These are phyloP conservation scores for Bombyx huttoni DNA, from an alignment of 2,888 invertebrate species.

Conservation along the genomic window DNA sequence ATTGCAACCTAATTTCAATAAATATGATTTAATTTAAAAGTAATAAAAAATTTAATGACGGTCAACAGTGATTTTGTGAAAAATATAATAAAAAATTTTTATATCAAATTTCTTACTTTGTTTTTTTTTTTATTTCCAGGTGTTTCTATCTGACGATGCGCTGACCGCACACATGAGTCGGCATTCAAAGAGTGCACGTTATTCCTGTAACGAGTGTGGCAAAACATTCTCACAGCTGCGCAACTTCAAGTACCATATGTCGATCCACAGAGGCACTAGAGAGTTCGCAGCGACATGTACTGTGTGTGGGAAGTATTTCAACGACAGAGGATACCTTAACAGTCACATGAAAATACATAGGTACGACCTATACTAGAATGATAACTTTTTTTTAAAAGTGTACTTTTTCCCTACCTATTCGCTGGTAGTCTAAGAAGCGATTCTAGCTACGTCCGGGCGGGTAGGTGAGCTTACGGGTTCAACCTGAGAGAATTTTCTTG, in stretches of 20 bases:
- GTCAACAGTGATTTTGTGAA: no score
- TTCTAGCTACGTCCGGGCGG: no score
- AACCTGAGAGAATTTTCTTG: no score
- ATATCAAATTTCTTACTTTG: no score
- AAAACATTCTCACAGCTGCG: slow-evolving; percentile 87
- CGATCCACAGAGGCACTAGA: slow-evolving; percentile 85
- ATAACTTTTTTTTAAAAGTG: no score
- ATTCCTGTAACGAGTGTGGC: slow-evolving; percentile 80
- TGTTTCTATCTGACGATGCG: slow-evolving; percentile 28
- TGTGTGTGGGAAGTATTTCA: slow-evolving; percentile 85
- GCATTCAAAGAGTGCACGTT: slow-evolving; percentile 59
- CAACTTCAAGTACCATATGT: slow-evolving; percentile 88
- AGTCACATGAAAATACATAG: slow-evolving; percentile 90
- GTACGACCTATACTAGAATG: slow-evolving; percentile 17
- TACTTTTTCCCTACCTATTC: no score
- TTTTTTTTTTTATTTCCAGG: slow-evolving; percentile 17
- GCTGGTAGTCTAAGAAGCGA: no score
- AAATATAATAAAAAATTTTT: no score
- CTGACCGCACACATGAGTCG: slow-evolving; percentile 28
- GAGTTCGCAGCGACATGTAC: slow-evolving; percentile 81
- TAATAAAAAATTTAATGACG: no score
- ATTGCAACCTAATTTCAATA: no score
- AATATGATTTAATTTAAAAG: no score
- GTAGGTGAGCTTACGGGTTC: no score
- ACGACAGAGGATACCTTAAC: slow-evolving; percentile 86